Conservation (phyloP, 2,113 vertebrate genomes). For the Zootoca vivipara region DNA sequence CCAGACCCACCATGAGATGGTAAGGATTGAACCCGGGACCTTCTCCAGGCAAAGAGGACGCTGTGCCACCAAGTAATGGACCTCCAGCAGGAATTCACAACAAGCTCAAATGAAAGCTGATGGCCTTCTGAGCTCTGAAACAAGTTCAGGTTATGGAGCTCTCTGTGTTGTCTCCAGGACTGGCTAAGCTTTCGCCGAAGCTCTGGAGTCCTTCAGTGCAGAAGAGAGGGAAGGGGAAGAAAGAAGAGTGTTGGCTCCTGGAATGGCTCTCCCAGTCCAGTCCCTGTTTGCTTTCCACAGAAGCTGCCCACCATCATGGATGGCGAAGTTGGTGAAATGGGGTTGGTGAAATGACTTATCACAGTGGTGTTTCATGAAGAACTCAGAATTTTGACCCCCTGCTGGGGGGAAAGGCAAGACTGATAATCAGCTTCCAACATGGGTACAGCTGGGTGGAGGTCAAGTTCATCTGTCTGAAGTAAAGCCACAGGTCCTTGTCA, state of each 20-base stretch:
- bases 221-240: not conserved
- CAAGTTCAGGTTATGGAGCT: not conserved
- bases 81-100: not conserved
- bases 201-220: not conserved
- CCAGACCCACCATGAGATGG: no score
- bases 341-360: not conserved
- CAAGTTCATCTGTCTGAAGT: no score
- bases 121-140: not conserved
- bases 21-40: no score
- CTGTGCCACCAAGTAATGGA: no score
- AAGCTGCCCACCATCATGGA: not conserved
- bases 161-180: not conserved
- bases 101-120: accelerated
- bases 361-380: not conserved
- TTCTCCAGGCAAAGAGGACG: no score
- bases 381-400: not conserved
- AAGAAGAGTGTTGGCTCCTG: not conserved
- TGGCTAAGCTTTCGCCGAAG: not conserved
- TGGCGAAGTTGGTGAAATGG: not conserved
- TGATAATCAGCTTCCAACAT: no score
- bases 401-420: not conserved
- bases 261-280: not conserved
- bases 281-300: not conserved
- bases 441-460: not conserved
- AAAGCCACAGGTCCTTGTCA: not conserved